phyloP scores from a whole-genome alignment of 2,797 vertebrate species.

The Tamandua tetradactyla region DNA sequence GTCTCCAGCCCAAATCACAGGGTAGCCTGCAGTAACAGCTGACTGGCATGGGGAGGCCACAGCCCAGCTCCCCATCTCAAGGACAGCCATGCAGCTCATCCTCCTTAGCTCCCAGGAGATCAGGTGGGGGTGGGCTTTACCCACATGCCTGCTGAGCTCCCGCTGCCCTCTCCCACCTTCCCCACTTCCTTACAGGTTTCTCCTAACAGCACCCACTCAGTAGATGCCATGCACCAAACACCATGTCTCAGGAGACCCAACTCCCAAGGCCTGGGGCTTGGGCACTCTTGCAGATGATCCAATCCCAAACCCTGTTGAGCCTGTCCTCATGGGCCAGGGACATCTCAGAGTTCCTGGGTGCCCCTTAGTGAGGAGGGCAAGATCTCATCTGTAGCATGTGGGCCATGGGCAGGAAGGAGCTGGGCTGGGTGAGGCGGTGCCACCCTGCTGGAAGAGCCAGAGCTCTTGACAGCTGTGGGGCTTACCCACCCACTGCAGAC shows the following conservation, averaged over 20 bases:
- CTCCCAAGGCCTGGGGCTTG: not conserved
- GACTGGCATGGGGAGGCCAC: too few species aligned
- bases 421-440: too few species aligned
- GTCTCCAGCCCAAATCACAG: too few species aligned
- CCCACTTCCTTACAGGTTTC: not conserved
- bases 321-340: not conserved
- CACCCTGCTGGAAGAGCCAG: not conserved
- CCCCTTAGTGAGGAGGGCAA: not conserved
- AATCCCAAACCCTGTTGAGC: not conserved
- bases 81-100: too few species aligned
- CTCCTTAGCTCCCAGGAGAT: too few species aligned
- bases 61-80: too few species aligned
- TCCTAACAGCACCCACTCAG: accelerated
- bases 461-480: not conserved
- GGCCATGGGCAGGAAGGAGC: too few species aligned
- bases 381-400: too few species aligned
- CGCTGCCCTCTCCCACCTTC: not conserved
- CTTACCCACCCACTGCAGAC: not conserved
- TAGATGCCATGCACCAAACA: not conserved
- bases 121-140: too few species aligned
- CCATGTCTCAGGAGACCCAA: not conserved
- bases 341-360: not conserved
- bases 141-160: too few species aligned
- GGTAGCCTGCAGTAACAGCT: too few species aligned
- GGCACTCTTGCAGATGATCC: not conserved